Evolutionary conservation across 2,113 vertebrate species (phyloP).

Genomic region (Malurus melanocephalus): DNA sequence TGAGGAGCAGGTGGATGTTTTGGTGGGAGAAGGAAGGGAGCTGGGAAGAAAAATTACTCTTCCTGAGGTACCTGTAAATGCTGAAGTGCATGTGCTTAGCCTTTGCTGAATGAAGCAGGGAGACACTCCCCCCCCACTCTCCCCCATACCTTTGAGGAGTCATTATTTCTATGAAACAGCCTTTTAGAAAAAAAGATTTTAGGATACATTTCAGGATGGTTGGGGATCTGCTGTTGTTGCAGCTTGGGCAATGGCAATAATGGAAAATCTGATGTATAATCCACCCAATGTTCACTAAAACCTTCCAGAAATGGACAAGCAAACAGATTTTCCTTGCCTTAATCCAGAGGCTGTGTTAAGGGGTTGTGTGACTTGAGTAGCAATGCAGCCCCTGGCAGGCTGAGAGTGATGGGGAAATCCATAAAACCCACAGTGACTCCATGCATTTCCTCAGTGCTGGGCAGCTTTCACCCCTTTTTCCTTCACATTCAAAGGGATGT

Average conservation of each 20-base stretch:
- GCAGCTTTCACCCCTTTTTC: not conserved
- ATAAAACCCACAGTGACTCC: not conserved
- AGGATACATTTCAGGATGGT: not conserved
- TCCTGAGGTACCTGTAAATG: not conserved
- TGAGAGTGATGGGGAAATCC: not conserved
- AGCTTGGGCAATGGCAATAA: not conserved
- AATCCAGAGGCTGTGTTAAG: not conserved
- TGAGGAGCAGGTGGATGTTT: not conserved
- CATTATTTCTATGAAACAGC: not conserved
- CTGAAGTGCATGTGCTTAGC: not conserved
- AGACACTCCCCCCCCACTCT: not conserved
- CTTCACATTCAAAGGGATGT: not conserved
- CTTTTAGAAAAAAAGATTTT: not conserved
- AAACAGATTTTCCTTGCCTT: constrained; percentile 9
- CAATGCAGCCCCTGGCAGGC: not conserved
- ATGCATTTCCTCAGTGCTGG: not conserved
- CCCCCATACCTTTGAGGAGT: not conserved
- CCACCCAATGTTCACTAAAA: not conserved
- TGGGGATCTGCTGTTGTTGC: not conserved
- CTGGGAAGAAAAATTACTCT: not conserved
- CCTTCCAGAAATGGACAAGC: constrained; percentile 1
- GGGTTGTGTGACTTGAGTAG: not conserved
- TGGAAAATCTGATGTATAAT: constrained; percentile 6
- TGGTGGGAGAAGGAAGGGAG: not conserved
- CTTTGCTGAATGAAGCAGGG: not conserved